Base-by-base conservation (phyloP, 2,888 invertebrate species). In the Cistogaster globosa region DNA sequence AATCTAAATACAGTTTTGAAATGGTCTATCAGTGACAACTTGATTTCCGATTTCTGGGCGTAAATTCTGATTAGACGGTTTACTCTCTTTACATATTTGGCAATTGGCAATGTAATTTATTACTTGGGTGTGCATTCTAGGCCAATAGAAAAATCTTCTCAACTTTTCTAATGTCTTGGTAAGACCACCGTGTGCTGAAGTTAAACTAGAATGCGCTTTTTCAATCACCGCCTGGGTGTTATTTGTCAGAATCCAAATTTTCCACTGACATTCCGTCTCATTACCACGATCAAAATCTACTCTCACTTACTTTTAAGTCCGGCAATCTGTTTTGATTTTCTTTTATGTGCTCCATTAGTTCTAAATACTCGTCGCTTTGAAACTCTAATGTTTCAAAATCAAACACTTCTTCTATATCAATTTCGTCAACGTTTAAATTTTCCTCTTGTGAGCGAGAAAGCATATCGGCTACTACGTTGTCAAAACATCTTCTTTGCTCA, bases 381-480 rank as follows among this genome's bases (percentile, higher is more conserved):
- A 26, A 26, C 26, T 26, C 26, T 26, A 26, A 4, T 26, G 68
- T 55, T 38, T 69, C 55, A 9, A 69, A 42, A 20, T 38, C 77
- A 0, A 77, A 18, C 0, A 69, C 2, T 8, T 69, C 62, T 0
- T 62, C 68, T 12, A 42, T 9, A 1, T 51, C 8, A 0, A 77
- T 14, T 18, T 77, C 77, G 0, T 53, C 62, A 4, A 69, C 57
- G 2, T 60, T 16, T 53, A 2, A 26, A 26, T 26, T 26, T 26
- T 2, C 26, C 26, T 26, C 16, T 5, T 5, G 45, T 12, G 32
- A 11, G 0, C 76, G 32, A 2, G 77, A 77, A 8, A 68, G n/a
- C 53, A 62, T 77, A 7, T 77, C 75, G 0, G 75, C 65, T 5
- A 75, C 65, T 3, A 58, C 18, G 6, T 75, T 75, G 8, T 75